These are phyloP conservation scores for Tipula helvola DNA, from an alignment of 2,888 invertebrate genomes.

Conservation along the genomic window DNA sequence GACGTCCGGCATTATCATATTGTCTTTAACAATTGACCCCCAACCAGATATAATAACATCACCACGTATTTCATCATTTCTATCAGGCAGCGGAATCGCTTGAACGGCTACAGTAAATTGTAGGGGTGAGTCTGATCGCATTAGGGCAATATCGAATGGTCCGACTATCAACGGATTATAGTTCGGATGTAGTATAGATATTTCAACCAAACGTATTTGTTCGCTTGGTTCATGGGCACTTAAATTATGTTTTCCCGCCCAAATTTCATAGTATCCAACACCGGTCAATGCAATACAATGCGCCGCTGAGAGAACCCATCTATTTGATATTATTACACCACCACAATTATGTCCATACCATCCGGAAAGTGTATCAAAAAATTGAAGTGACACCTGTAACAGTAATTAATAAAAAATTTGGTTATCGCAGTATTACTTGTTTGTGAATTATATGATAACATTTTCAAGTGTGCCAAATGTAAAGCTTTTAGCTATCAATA, in stretches of 20 bases:
- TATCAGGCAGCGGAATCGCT: background rate
- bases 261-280: constrained; percentile 6
- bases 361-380: constrained; percentile 15
- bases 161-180: background rate
- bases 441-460: background rate
- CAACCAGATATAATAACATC: background rate
- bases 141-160: background rate
- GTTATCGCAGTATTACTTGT: background rate
- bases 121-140: background rate
- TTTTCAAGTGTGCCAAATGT: background rate
- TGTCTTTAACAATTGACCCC: background rate
- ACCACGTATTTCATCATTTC: background rate
- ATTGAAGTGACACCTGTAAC: constrained; percentile 17
- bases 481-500: background rate
- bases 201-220: background rate
- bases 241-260: constrained; percentile 26
- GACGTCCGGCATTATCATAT: constrained; percentile 6
- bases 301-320: background rate
- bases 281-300: background rate
- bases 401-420: background rate
- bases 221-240: background rate
- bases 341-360: constrained; percentile 10
- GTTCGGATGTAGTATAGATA: background rate
- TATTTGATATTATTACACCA: background rate
- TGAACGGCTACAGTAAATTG: background rate